phyloP scores from a whole-genome alignment of 2,113 vertebrate genomes.

The Halichoerus grypus region DNA sequence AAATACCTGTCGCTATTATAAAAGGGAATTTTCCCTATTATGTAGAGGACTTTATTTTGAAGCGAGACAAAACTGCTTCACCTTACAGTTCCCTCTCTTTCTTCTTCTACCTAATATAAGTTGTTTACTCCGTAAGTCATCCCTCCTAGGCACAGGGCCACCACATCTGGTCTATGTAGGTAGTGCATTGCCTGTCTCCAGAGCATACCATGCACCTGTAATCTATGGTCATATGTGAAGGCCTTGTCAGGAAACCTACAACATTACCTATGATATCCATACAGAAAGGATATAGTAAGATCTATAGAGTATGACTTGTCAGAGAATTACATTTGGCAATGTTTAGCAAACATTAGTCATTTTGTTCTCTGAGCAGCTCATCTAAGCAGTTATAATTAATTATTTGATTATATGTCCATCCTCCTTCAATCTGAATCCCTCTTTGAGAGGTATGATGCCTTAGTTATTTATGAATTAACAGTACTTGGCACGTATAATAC shows the following conservation, averaged over 20 bases:
- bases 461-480: conserved; percentile 18
- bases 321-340: background rate
- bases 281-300: background rate
- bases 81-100: background rate
- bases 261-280: background rate
- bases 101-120: background rate
- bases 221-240: background rate
- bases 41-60: background rate
- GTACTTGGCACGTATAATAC: background rate
- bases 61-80: background rate
- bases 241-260: background rate
- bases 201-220: background rate
- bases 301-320: background rate
- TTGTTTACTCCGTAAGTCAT: background rate
- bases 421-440: background rate
- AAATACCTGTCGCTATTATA: conserved; percentile 7
- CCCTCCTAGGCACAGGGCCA: background rate
- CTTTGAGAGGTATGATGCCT: background rate
- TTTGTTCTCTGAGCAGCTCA: conserved; percentile 8
- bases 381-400: background rate
- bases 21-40: background rate
- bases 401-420: background rate
- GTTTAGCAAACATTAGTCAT: background rate
- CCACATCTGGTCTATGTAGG: background rate
- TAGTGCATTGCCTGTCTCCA: background rate